Evolutionary conservation across 2,113 vertebrate species (phyloP), one percentile per base, ranked within the genome.

Genomic region (Noctilio leporinus): DNA sequence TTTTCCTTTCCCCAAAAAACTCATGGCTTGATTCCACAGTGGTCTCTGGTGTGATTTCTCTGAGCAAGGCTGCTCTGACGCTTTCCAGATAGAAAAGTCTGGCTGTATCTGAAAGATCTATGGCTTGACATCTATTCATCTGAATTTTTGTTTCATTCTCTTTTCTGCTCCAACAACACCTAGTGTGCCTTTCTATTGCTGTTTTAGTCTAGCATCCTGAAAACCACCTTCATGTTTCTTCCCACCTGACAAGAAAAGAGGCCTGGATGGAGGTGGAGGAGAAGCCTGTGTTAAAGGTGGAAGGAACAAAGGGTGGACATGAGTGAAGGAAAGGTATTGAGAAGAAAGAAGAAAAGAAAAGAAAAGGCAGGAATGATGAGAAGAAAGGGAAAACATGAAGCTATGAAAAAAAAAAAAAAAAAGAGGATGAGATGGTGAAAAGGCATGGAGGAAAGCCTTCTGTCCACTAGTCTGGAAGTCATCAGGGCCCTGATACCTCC

Each of bases 401-500:
- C 72, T 57, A 75, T 11, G 12, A 57, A 28, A 49, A 35, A 51
- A 11, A 28, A 49, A 35, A 51, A 11, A 30, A 62, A 59, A 30
- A 30, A n/a, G 64, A 38, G 24, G 3, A n/a, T 33, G 51, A 65
- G 87, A 62, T 4, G 0, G 53, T n/a, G 20, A 51, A 81, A 49
- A 5, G 30, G 7, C 2, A 24, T 17, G 10, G 11, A 57, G 5
- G 26, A 5, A 70, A n/a, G 43, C 33, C 11, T 47, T 67, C 7
- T 88, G 59, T 33, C 16, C 30, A 49, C 7, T 20, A 22, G 84
- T 70, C 77, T 51, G 96, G 97, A 96, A 45, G 69, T 86, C 82
- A 96, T 96, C 97, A 98, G 98, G 40, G 64, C 28, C 35, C 19
- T 8, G 10, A 47, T 40, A 20, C 43, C 45, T 86, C 43, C 59